Conservation (phyloP, 2,113 vertebrate species). For the Mastomys natalensis region DNA sequence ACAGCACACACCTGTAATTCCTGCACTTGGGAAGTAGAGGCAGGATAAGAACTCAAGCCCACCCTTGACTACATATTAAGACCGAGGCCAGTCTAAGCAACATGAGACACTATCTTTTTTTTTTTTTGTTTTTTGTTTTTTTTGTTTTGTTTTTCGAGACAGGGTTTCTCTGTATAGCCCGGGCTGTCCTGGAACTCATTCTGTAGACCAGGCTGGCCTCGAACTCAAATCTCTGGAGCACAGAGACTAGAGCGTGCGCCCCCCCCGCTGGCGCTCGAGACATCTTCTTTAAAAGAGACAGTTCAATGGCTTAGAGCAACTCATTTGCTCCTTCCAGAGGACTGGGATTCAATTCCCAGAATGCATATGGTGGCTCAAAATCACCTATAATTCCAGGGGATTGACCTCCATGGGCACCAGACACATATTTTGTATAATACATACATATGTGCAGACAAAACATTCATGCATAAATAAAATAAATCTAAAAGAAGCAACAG, state of each 20-base stretch:
- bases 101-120: not conserved
- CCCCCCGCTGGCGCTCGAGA: too few species aligned
- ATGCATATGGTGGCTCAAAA: not conserved
- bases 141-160: too few species aligned
- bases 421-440: not conserved
- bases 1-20: not conserved
- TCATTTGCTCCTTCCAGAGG: too few species aligned
- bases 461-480: not conserved
- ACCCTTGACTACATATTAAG: not conserved
- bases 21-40: not conserved
- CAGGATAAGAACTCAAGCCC: not conserved
- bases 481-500: not conserved
- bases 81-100: not conserved
- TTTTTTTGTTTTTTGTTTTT: too few species aligned
- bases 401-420: not conserved
- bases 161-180: too few species aligned
- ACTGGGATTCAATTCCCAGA: too few species aligned
- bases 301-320: not conserved
- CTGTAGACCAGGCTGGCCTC: too few species aligned
- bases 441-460: not conserved
- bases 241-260: too few species aligned
- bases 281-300: not conserved
- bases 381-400: not conserved
- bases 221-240: too few species aligned
- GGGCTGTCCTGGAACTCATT: too few species aligned